A percentile compares a stretch with the other conserved stretches of the same genome.
Evolutionary conservation across 2,113 vertebrate genomes (phyloP).

Genomic region (Psophia crepitans): DNA sequence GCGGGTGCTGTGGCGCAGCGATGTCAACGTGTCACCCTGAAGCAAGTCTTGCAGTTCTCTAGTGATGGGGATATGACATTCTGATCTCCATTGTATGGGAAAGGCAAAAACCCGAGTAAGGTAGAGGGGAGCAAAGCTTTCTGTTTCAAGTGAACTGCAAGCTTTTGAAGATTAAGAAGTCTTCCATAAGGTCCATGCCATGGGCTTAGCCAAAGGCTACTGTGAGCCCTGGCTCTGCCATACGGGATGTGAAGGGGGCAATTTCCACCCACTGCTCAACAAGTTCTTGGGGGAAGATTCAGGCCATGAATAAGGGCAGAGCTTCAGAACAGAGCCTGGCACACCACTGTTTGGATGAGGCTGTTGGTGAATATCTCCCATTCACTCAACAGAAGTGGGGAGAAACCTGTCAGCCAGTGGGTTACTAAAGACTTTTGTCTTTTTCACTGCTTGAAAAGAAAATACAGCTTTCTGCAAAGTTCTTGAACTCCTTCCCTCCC

Average conservation of each 20-base stretch:
- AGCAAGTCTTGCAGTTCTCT: neutral
- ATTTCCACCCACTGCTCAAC: neutral
- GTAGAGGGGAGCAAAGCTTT: neutral
- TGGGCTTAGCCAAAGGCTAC: neutral
- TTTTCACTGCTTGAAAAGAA: neutral
- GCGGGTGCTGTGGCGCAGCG: neutral
- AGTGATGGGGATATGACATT: neutral
- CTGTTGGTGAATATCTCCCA: neutral
- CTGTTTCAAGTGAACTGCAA: neutral
- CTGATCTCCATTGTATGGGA: neutral
- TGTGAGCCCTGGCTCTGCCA: neutral
- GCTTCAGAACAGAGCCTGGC: neutral
- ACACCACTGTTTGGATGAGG: neutral
- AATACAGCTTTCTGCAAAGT: neutral
- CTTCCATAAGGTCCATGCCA: neutral
- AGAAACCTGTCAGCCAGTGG: neutral
- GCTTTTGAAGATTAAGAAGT: neutral
- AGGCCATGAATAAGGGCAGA: neutral
- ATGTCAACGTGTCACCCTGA: neutral
- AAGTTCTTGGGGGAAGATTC: neutral
- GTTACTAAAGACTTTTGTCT: neutral
- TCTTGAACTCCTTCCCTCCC: neutral
- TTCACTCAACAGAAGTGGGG: neutral
- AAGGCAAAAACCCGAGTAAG: neutral
- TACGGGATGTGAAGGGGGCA: neutral